Percentiles rank a stretch among this genome's conserved stretches.
Evolutionary conservation across 2,888 invertebrate genomes (phyloP).

Genomic region (Tetanocera ferruginea): DNA sequence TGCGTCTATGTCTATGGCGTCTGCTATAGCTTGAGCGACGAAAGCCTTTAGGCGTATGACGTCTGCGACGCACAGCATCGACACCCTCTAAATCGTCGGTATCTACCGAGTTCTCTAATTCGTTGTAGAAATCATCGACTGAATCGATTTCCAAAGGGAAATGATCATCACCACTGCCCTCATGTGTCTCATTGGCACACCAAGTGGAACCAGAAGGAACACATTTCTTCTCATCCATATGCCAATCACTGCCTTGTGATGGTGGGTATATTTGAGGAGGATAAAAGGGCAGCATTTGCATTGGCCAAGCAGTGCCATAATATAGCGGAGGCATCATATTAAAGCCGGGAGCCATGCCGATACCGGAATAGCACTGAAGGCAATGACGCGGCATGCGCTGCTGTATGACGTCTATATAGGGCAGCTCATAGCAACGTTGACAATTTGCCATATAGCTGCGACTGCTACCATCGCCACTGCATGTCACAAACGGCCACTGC

Average conservation of each 20-base stretch:
- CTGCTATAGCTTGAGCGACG: conserved; percentile 58
- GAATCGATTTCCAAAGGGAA: conserved; percentile 33
- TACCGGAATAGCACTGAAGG: conserved; percentile 46
- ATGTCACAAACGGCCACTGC: conserved; percentile 56
- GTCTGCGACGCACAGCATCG: conserved; percentile 46
- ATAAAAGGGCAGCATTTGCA: conserved; percentile 10
- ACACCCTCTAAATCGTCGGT: conserved; percentile 40
- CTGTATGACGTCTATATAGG: conserved; percentile 52
- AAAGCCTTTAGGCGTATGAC: conserved; percentile 46
- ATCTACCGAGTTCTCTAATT: conserved; percentile 24
- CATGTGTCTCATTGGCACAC: not conserved
- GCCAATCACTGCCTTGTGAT: conserved; percentile 43
- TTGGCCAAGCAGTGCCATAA: not conserved
- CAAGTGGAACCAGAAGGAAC: conserved; percentile 47
- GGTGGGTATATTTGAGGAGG: conserved; percentile 38
- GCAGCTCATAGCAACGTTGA: conserved; percentile 50
- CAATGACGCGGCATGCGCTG: conserved; percentile 55
- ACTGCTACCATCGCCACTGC: conserved; percentile 21
- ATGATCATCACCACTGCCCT: conserved; percentile 24
- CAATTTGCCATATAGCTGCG: conserved; percentile 44
- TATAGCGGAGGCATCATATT: not conserved
- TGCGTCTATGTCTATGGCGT: conserved; percentile 38
- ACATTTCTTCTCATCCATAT: conserved; percentile 53
- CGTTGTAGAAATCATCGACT: conserved; percentile 20
- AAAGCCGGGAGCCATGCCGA: not conserved